A percentile compares a stretch with the other conserved stretches of the same genome.
Conservation (phyloP, 2,113 vertebrate genomes). For the Fulica atra region DNA sequence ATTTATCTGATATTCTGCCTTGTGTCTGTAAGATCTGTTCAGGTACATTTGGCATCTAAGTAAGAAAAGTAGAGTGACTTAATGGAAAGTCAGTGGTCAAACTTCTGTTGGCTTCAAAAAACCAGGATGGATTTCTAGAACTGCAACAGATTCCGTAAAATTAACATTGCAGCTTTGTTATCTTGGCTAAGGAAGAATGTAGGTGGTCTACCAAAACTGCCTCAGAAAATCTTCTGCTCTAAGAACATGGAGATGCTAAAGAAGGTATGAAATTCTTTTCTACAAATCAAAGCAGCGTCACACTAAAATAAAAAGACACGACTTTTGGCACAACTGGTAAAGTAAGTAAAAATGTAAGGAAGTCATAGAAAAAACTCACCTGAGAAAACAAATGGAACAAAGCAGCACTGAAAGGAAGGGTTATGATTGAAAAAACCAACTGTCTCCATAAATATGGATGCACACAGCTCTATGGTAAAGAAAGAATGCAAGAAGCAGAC, state of each 20-base stretch:
- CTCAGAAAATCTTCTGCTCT: background rate
- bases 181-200: background rate
- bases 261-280: background rate
- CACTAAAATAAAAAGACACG: background rate
- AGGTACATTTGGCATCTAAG: background rate
- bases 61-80: conserved; percentile 18
- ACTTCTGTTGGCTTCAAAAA: conserved; percentile 3
- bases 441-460: background rate
- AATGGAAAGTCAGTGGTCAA: background rate
- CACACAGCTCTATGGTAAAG: background rate
- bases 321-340: background rate
- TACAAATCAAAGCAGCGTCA: background rate
- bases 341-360: background rate
- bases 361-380: background rate
- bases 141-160: background rate
- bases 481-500: background rate
- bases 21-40: background rate
- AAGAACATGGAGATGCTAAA: background rate
- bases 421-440: background rate
- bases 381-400: background rate
- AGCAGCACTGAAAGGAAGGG: background rate
- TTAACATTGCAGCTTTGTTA: background rate
- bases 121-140: background rate
- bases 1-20: background rate
- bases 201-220: background rate